Conservation (phyloP, 2,797 vertebrate species). For the Mycteria americana region DNA sequence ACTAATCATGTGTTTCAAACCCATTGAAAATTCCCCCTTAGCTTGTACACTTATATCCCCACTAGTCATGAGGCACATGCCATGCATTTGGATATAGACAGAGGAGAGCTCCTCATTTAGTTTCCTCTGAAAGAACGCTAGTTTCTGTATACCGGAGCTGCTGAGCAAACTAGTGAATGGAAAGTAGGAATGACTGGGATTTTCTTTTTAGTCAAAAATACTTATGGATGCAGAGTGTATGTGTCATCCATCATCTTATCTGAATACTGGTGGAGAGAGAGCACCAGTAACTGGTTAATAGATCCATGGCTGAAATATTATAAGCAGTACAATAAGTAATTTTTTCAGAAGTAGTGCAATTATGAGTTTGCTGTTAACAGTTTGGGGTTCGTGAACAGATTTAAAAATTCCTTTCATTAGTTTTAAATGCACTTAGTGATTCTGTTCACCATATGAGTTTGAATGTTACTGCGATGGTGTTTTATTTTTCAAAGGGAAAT, state of each 20-base stretch:
- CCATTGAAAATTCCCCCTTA: neutral
- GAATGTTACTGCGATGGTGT: neutral
- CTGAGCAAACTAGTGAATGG: neutral
- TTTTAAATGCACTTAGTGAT: neutral
- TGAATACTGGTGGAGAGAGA: neutral
- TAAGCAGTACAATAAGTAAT: neutral
- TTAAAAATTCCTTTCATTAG: neutral
- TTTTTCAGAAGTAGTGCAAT: neutral
- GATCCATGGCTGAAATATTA: neutral
- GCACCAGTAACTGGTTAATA: neutral
- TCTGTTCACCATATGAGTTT: neutral
- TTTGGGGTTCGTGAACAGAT: neutral
- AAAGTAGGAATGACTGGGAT: neutral
- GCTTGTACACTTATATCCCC: neutral
- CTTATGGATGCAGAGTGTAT: neutral
- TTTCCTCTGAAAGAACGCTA: neutral
- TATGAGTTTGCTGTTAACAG: neutral
- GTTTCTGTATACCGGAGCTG: neutral
- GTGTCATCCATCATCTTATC: neutral
- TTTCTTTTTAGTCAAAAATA: neutral
- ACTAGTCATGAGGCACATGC: accelerated
- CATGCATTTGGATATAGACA: neutral
- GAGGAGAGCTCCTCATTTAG: neutral
- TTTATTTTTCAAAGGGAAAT: neutral
- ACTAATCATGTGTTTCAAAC: neutral